These are phyloP conservation scores for Cyprinodon variegatus DNA, from an alignment of 2,113 vertebrate species.

Conservation along the genomic window DNA sequence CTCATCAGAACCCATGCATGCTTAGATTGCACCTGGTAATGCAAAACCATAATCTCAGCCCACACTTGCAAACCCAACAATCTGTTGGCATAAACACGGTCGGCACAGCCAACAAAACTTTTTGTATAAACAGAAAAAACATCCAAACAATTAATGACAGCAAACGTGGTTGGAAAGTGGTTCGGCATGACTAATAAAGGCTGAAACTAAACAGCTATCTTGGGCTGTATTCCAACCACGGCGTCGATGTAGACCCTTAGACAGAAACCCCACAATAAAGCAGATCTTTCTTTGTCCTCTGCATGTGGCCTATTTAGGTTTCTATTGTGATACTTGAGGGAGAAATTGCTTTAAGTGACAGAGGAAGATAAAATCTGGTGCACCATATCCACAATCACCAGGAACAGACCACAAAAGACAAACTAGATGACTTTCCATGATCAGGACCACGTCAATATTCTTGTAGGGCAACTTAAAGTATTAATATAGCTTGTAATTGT, in stretches of 20 bases:
- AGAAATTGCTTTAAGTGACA: not conserved
- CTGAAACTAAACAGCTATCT: conserved; percentile 9
- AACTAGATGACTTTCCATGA: no score
- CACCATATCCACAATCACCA: not conserved
- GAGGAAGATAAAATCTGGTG: not conserved
- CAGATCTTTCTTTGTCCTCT: not conserved
- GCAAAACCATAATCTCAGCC: not conserved
- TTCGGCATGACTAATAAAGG: conserved; percentile 21
- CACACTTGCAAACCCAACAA: not conserved
- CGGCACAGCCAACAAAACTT: not conserved
- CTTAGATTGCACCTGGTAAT: conserved; percentile 3
- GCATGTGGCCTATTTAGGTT: conserved; percentile 9
- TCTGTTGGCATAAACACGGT: not conserved
- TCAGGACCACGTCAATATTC: no score
- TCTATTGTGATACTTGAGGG: conserved; percentile 17
- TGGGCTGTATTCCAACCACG: conserved; percentile 39
- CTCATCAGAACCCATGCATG: not conserved
- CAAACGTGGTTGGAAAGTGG: conserved; percentile 49
- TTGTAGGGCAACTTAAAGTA: no score
- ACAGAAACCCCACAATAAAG: conserved; percentile 60
- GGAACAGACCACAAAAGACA: not conserved
- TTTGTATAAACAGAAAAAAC: not conserved
- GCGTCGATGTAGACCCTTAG: conserved; percentile 23
- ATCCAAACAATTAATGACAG: not conserved
- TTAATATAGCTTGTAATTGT: no score